phyloP scores from a whole-genome alignment of 2,888 invertebrate species.

The Zeuzera pyrina region DNA sequence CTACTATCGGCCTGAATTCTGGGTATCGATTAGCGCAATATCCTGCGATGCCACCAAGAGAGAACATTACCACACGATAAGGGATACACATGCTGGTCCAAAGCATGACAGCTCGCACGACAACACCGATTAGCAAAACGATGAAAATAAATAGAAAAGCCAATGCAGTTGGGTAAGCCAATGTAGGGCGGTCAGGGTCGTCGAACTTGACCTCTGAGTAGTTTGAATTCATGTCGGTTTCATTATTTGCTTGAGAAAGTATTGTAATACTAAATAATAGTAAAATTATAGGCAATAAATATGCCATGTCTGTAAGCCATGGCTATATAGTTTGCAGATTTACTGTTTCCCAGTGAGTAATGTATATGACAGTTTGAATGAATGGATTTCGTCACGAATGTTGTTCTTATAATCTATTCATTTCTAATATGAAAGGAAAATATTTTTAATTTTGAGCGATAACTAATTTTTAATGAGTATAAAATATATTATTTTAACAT shows the following conservation, averaged over 20 bases:
- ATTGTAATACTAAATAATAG: conserved; percentile 8
- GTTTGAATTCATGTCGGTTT: too few relatives aligned
- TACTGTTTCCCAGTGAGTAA: too few relatives aligned
- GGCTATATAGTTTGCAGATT: conserved; percentile 21
- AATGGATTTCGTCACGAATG: too few relatives aligned
- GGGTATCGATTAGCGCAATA: conserved; percentile 44
- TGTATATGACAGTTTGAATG: too few relatives aligned
- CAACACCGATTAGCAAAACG: conserved; percentile 41
- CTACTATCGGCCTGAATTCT: conserved; percentile 39
- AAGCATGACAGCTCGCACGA: conserved; percentile 44
- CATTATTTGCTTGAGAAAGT: background rate
- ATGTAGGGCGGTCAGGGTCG: conserved; percentile 26
- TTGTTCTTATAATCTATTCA: too few relatives aligned
- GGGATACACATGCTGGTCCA: conserved; percentile 44
- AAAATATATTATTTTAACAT: too few relatives aligned
- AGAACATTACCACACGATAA: conserved; percentile 54
- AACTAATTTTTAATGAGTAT: too few relatives aligned
- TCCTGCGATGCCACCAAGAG: conserved; percentile 45
- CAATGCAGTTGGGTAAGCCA: conserved; percentile 40
- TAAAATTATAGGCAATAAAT: conserved; percentile 10
- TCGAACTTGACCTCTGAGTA: conserved; percentile 17
- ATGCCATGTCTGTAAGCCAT: conserved; percentile 19
- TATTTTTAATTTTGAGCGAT: too few relatives aligned
- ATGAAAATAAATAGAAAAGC: conserved; percentile 44
- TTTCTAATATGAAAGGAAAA: too few relatives aligned